Conservation (phyloP, 2,797 vertebrate species). For the Spinus pinus region DNA sequence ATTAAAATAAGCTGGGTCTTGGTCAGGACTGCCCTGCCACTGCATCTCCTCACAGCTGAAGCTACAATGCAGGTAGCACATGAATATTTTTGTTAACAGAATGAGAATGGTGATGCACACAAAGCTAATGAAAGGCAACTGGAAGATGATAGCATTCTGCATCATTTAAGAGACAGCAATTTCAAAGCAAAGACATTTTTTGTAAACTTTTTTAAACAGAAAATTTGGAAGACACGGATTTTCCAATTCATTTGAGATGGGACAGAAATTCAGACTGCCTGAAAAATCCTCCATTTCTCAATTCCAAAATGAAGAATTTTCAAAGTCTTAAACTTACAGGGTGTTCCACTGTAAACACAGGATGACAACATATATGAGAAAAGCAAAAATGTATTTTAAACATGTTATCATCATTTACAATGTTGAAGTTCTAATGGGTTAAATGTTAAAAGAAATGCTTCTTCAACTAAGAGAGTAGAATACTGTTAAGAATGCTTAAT, state of each 20-base stretch:
- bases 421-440: background rate
- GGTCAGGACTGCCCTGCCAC: background rate
- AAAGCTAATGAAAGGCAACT: background rate
- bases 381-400: background rate
- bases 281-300: background rate
- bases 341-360: background rate
- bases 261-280: background rate
- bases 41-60: background rate
- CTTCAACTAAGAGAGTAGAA: background rate
- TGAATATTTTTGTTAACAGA: background rate
- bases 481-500: background rate
- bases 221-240: background rate
- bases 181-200: background rate
- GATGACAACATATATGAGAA: background rate
- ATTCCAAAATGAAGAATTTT: background rate
- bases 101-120: background rate
- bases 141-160: background rate
- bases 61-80: background rate
- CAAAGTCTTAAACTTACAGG: background rate
- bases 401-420: background rate
- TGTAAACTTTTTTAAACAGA: background rate
- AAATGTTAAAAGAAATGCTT: background rate
- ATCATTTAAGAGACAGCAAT: background rate
- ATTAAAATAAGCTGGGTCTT: background rate
- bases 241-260: background rate